Conservation (phyloP, 2,113 vertebrate genomes). For the Sciurus niger region DNA sequence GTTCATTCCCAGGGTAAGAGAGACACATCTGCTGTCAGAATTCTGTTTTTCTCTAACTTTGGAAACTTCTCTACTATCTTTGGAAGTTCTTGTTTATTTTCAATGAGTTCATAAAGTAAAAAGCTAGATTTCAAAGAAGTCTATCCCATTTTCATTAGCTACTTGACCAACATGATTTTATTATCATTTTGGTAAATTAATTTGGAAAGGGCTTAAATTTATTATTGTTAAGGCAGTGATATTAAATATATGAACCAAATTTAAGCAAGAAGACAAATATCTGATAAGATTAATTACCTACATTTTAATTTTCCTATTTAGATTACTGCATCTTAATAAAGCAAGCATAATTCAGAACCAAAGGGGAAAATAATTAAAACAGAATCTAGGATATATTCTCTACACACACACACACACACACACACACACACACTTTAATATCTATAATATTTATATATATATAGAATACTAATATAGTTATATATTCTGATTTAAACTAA, state of each 20-base stretch:
- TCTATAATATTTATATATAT: too few relatives aligned
- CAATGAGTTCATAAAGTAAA: neutral
- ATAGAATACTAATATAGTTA: too few relatives aligned
- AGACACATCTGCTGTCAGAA: neutral
- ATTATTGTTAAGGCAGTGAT: conserved; percentile 31
- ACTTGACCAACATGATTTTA: conserved; percentile 52
- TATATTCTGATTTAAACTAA: neutral
- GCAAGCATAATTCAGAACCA: conserved; percentile 70
- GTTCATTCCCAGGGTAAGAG: neutral
- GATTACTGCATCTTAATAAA: conserved; percentile 74
- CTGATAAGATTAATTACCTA: conserved; percentile 70
- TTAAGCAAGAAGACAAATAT: conserved; percentile 72
- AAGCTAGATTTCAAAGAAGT: conserved; percentile 3
- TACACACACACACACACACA: neutral
- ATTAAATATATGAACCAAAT: conserved; percentile 67
- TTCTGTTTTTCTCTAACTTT: neutral
- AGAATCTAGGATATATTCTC: conserved; percentile 58
- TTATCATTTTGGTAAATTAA: conserved; percentile 54
- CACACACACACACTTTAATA: too few relatives aligned
- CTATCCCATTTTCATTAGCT: neutral
- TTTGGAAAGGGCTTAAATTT: conserved; percentile 58
- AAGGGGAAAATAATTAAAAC: conserved; percentile 23
- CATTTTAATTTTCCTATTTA: conserved; percentile 71
- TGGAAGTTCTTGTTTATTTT: neutral
- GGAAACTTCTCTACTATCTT: neutral